Evolutionary conservation across 2,888 invertebrate genomes (phyloP), one percentile per base, ranked within the genome.

Genomic region (Epistrophella euchroma): DNA sequence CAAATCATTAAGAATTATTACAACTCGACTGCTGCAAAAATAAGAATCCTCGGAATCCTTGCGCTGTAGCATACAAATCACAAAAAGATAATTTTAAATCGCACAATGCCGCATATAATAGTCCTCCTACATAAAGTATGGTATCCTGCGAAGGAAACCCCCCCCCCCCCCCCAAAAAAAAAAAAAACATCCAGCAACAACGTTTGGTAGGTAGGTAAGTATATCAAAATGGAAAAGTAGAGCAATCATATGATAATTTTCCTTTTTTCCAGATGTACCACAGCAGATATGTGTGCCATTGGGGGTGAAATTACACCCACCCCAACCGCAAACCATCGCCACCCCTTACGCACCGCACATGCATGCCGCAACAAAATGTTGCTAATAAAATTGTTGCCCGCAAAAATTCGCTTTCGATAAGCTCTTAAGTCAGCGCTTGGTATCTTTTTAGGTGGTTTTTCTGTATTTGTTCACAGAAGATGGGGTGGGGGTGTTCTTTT

Each of bases 51-150:
- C 9, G 15, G 72, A 76, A 77, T 81, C 85, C 85, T 70, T 81
- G 22, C 77, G 22, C 77, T 25, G 74, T 73, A 72, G 70, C 70
- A 66, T 82, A 86, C 82, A 86, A 86, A 86, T 86, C 86, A 86
- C 73, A 78, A 22, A 62, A 86, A 86, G 86, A 86, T 86, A 86
- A 86, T 86, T 86, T 86, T 77, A 82, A 78, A 82, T 86, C 82
- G 62, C 76, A 70, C 76, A 75, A 40, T 55, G 50, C 40, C 68
- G 52, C 75, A 56, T 43, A 47, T 13, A 19, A 40, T 35, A 70
- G 56, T 70, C 62, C 47, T 68, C 32, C 45, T 47, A 56, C 70
- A 70, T 56, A 37, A 79, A 43, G n/a, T 64, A 43, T 47, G 75
- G 66, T 56, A 66, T 64, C 58, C 56, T 64, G 64, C 70, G 19